phyloP scores from a whole-genome alignment of 2,888 invertebrate genomes.

The Stegana nigrithorax region DNA sequence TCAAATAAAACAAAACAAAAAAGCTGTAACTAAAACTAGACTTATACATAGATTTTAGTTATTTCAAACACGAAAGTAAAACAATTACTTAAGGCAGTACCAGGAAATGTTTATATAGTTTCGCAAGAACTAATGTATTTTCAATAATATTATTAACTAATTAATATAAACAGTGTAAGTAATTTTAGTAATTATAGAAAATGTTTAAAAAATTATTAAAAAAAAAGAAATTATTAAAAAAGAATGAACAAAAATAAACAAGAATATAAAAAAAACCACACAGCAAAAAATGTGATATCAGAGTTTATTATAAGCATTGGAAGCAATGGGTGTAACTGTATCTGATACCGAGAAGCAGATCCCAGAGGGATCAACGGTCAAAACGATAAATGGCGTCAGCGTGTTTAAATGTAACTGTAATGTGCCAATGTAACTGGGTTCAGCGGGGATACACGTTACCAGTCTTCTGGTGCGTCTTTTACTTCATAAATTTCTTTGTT shows the following conservation, averaged over 20 bases:
- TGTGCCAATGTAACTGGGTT: too few species aligned
- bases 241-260: constrained; percentile 32
- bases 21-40: constrained; percentile 58
- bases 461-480: too few species aligned
- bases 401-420: too few species aligned
- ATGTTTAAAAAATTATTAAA: constrained; percentile 66
- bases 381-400: too few species aligned
- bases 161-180: constrained; percentile 62
- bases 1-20: constrained; percentile 30
- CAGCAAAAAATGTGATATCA: too few species aligned
- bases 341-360: too few species aligned
- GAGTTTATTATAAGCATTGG: too few species aligned
- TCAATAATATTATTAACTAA: constrained; percentile 59
- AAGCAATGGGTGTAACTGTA: too few species aligned
- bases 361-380: too few species aligned
- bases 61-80: constrained; percentile 35
- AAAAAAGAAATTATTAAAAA: constrained; percentile 41
- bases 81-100: constrained; percentile 48
- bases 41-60: constrained; percentile 56
- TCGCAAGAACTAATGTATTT: constrained; percentile 61
- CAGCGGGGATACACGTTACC: too few species aligned
- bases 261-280: too few species aligned
- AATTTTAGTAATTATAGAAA: constrained; percentile 67
- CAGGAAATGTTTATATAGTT: constrained; percentile 63
- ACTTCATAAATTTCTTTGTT: too few species aligned